A percentile compares a stretch with the other conserved stretches of the same genome.
phyloP scores from a whole-genome alignment of 1,140 invertebrate species.

The Antheraea pernyi region DNA sequence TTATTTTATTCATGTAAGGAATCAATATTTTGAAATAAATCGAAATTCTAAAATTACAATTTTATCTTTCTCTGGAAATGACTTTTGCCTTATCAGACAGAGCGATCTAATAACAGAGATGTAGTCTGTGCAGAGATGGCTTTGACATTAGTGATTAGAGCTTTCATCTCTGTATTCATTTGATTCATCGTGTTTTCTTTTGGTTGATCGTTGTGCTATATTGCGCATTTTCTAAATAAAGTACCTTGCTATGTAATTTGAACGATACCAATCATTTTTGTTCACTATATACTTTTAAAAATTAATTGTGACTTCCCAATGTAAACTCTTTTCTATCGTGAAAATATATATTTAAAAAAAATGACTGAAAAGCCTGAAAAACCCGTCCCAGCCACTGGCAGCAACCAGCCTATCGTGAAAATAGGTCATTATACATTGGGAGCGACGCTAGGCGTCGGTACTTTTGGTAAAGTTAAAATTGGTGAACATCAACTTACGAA shows the following conservation, averaged over 20 bases:
- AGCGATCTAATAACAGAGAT: too few species aligned
- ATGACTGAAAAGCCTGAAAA: slow-evolving; percentile 85
- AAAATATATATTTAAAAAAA: slow-evolving; percentile 28
- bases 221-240: slow-evolving; percentile 10
- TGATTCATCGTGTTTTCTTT: slow-evolving; percentile 6
- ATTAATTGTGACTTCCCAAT: slow-evolving; percentile 5
- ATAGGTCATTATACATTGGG: slow-evolving; percentile 96
- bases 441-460: slow-evolving; percentile 93
- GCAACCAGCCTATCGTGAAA: slow-evolving; percentile 90
- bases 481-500: slow-evolving; percentile 98
- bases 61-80: too few species aligned
- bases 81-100: too few species aligned
- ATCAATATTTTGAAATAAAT: too few species aligned
- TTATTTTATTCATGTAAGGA: too few species aligned
- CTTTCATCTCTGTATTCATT: neutral
- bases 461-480: slow-evolving; percentile 98
- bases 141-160: neutral
- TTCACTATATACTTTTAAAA: neutral
- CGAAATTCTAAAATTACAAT: too few species aligned
- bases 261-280: neutral
- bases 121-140: too few species aligned
- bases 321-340: neutral
- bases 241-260: slow-evolving; percentile 1
- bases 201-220: neutral
- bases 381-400: slow-evolving; percentile 68